Evolutionary conservation across 2,888 invertebrate genomes (phyloP), one percentile per base, ranked within the genome.

Genomic region (Andrena dorsata): DNA sequence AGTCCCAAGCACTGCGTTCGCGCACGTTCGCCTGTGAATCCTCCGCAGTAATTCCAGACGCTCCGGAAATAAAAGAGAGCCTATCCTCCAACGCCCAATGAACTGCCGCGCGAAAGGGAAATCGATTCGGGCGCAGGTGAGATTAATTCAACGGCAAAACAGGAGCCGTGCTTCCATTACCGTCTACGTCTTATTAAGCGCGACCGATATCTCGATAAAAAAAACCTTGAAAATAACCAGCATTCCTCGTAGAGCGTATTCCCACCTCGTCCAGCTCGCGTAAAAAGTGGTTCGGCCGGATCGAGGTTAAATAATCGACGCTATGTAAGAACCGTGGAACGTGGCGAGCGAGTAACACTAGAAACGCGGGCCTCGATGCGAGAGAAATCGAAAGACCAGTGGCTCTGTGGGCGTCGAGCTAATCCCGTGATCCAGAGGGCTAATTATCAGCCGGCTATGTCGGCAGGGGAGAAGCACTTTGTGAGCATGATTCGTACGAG

Each of bases 401-500:
- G 76, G 65, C 66, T 80, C 72, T 51, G 20, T 53, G 73, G 75
- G 73, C 63, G 47, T 69, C 71, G n/a, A 23, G 28, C 58, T 66
- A 74, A 72, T 84, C 56, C 58, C 51, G 64, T 35, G 77, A 61
- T 73, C 47, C 28, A 35, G 60, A 81, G 82, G 73, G 73, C 70
- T 86, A 87, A 87, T 81, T 86, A 86, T 77, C 63, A 30, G 51
- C 65, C 66, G 68, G 71, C 69, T 79, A 70, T 47, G 60, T 58
- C 61, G 58, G 26, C 56, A 35, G 28, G 41, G 41, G 71, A 76
- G 74, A 74, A 74, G 72, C 80, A 73, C 35, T 47, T 69, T 7
- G 66, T 30, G 49, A 26, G 49, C 51, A 65, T 53, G 56, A 41
- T 56, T 72, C 56, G 41, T 70, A 28, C 61, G 65, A 51, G 64